A percentile compares a stretch with the other conserved stretches of the same genome.
Conservation (phyloP, 2,888 invertebrate species). For the Dryococelus australis region DNA sequence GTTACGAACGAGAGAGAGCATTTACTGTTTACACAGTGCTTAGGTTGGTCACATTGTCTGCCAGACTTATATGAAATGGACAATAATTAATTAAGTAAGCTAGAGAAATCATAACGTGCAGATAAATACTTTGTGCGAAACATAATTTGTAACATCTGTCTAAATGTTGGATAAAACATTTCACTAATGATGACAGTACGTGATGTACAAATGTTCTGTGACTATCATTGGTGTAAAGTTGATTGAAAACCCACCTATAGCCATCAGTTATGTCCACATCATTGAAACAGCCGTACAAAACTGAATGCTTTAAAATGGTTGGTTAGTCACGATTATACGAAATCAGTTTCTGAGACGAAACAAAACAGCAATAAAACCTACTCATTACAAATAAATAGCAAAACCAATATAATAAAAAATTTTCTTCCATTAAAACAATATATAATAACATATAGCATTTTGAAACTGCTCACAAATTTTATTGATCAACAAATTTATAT, state of each 20-base stretch:
- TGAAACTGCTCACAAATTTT: background rate
- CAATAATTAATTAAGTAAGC: background rate
- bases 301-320: background rate
- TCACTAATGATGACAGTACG: no score
- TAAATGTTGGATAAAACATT: background rate
- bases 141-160: background rate
- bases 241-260: background rate
- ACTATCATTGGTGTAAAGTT: background rate
- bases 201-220: background rate
- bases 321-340: no score
- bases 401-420: background rate
- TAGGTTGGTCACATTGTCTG: no score
- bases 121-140: background rate
- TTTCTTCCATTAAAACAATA: background rate
- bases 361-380: no score
- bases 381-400: background rate
- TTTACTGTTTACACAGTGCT: no score
- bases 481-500: conserved; percentile 8
- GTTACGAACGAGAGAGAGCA: no score
- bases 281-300: background rate
- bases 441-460: background rate
- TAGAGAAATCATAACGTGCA: background rate
- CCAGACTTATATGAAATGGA: no score
- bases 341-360: no score
- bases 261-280: background rate